These are phyloP conservation scores for Onychomys leucogaster DNA, from an alignment of 2,797 vertebrate species.

Conservation along the genomic window DNA sequence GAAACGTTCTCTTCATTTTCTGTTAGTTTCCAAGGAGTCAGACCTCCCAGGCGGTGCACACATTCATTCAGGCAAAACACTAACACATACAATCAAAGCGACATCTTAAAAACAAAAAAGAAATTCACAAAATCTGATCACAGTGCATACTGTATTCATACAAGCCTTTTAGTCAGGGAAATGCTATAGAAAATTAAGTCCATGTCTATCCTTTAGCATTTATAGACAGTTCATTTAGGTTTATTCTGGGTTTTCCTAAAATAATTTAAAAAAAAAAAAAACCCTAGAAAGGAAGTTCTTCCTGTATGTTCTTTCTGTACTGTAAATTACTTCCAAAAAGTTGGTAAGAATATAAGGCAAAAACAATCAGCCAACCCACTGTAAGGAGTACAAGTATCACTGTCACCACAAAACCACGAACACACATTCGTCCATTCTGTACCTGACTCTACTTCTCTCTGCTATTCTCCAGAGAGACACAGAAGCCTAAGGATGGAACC, in stretches of 20 bases:
- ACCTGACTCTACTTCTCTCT: background rate
- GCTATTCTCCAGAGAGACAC: background rate
- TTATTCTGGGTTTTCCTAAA: conserved; percentile 1
- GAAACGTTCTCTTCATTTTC: conserved; percentile 16
- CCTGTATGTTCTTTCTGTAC: conserved; percentile 26
- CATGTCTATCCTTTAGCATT: conserved; percentile 21
- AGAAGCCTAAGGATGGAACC: background rate
- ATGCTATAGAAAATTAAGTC: conserved; percentile 49
- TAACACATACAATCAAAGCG: background rate
- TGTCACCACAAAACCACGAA: conserved; percentile 36
- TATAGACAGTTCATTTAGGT: background rate
- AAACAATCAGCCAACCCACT: background rate
- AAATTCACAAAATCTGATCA: conserved; percentile 50
- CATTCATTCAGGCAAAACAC: background rate
- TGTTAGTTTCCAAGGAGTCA: conserved; percentile 34
- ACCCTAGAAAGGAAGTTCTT: conserved; percentile 19
- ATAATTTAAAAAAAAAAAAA: background rate
- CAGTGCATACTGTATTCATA: background rate
- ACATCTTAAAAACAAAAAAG: background rate
- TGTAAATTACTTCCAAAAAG: conserved; percentile 39
- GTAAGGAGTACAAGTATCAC: background rate
- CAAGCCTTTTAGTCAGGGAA: conserved; percentile 57
- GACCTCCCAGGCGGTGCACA: background rate
- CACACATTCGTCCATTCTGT: background rate
- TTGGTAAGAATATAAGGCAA: background rate